phyloP scores from a whole-genome alignment of 2,113 vertebrate genomes.

The Bujurquina vittata region DNA sequence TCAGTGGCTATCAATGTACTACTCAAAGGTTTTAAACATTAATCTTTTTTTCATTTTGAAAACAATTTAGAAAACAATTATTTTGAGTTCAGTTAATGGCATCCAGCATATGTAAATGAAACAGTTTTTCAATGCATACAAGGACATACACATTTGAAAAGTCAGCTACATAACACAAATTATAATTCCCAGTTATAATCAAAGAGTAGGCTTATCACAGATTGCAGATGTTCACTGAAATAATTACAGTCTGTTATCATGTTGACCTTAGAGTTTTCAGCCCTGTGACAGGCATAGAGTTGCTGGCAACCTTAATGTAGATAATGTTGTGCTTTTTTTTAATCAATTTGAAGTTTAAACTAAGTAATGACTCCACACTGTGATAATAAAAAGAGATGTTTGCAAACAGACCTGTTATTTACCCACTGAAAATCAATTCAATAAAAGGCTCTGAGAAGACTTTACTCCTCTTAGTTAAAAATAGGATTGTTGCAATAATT shows the following conservation, averaged over 20 bases:
- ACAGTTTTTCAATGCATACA: background rate
- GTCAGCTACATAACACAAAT: slow-evolving; percentile 1
- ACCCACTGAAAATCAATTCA: background rate
- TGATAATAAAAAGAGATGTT: background rate
- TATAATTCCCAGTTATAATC: slow-evolving; percentile 5
- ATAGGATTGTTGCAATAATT: background rate
- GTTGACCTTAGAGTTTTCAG: slow-evolving; percentile 56
- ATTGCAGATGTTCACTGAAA: slow-evolving; percentile 26
- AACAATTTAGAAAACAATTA: background rate
- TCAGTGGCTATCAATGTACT: background rate
- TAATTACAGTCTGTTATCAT: slow-evolving; percentile 33
- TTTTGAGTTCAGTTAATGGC: background rate
- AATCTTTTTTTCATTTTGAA: background rate
- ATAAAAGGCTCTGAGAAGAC: background rate
- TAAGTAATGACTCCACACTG: background rate
- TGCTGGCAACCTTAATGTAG: background rate
- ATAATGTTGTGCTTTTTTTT: background rate
- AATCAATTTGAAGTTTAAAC: slow-evolving; percentile 11
- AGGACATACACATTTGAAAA: background rate
- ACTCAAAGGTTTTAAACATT: background rate
- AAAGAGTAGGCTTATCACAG: slow-evolving; percentile 41
- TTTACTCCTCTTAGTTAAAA: background rate
- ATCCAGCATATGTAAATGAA: background rate
- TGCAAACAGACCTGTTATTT: slow-evolving; percentile 3
- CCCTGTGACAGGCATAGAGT: background rate